phyloP scores from a whole-genome alignment of 2,113 vertebrate genomes.

The Scolopax mira region DNA sequence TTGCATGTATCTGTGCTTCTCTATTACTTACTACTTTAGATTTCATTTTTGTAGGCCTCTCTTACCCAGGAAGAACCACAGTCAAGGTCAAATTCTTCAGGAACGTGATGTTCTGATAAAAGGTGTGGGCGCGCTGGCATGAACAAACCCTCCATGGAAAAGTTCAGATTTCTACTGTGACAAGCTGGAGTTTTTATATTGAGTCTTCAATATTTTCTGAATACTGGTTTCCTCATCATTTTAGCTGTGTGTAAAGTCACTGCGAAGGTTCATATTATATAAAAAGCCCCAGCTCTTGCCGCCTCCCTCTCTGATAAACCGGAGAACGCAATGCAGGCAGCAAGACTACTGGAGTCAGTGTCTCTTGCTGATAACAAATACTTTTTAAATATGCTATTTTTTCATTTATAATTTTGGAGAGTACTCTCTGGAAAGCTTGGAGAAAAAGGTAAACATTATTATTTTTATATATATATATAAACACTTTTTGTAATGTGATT shows the following conservation, averaged over 20 bases:
- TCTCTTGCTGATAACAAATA: not conserved
- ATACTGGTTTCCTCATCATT: not conserved
- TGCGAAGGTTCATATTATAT: not conserved
- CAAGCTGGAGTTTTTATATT: not conserved
- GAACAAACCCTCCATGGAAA: not conserved
- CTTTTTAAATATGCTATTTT: not conserved
- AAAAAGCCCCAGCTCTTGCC: not conserved
- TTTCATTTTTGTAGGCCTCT: conserved; percentile 9
- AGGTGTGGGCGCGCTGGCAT: not conserved
- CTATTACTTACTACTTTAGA: not conserved
- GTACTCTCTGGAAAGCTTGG: not conserved
- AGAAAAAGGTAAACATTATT: not conserved
- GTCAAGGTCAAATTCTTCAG: conserved; percentile 38
- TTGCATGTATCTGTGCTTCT: not conserved
- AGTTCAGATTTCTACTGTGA: not conserved
- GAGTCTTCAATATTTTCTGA: not conserved
- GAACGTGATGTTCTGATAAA: not conserved
- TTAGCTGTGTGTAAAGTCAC: not conserved
- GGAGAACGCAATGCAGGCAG: not conserved
- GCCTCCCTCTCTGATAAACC: not conserved
- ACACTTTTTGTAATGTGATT: not conserved
- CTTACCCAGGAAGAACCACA: not conserved
- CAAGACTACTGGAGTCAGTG: not conserved
- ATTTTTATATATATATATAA: not conserved
- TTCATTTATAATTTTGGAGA: not conserved